Percentiles rank a stretch among this genome's conserved stretches.
Evolutionary conservation across 1,140 invertebrate genomes (phyloP).

Genomic region (Brachionus rubens): DNA sequence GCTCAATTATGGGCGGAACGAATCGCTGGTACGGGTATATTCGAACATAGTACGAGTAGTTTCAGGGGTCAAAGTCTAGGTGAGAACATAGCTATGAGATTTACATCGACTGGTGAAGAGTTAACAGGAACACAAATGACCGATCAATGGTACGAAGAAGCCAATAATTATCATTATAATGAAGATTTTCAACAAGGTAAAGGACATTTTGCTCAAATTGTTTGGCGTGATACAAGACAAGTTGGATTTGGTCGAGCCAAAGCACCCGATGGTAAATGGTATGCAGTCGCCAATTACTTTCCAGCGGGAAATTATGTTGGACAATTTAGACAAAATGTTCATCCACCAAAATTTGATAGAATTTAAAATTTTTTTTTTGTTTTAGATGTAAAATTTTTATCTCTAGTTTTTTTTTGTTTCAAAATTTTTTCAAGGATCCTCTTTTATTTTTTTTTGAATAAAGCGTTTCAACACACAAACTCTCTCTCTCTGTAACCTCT

Average conservation of each 20-base stretch:
- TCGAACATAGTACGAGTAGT: slow-evolving; percentile 67
- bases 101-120: slow-evolving; percentile 8
- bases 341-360: slow-evolving; percentile 63
- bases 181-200: slow-evolving; percentile 71
- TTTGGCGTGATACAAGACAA: slow-evolving; percentile 74
- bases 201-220: slow-evolving; percentile 84
- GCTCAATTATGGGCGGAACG: slow-evolving; percentile 78
- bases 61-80: not conserved
- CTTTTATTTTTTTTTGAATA: too few species aligned
- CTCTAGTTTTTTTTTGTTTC: too few species aligned
- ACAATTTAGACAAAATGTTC: slow-evolving; percentile 72
- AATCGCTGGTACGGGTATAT: slow-evolving; percentile 67
- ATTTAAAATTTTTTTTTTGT: not conserved
- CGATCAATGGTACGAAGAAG: slow-evolving; percentile 79
- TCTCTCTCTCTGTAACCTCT: too few species aligned
- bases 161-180: slow-evolving; percentile 72
- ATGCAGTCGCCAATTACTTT: slow-evolving; percentile 75
- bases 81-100: slow-evolving; percentile 23
- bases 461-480: too few species aligned
- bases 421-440: too few species aligned
- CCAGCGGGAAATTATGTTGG: slow-evolving; percentile 75
- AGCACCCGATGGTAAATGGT: slow-evolving; percentile 66
- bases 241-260: slow-evolving; percentile 79
- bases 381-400: too few species aligned
- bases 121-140: slow-evolving; percentile 73